Base-by-base conservation (phyloP, 2,797 vertebrate species). In the Sphenopsis melanotis region DNA sequence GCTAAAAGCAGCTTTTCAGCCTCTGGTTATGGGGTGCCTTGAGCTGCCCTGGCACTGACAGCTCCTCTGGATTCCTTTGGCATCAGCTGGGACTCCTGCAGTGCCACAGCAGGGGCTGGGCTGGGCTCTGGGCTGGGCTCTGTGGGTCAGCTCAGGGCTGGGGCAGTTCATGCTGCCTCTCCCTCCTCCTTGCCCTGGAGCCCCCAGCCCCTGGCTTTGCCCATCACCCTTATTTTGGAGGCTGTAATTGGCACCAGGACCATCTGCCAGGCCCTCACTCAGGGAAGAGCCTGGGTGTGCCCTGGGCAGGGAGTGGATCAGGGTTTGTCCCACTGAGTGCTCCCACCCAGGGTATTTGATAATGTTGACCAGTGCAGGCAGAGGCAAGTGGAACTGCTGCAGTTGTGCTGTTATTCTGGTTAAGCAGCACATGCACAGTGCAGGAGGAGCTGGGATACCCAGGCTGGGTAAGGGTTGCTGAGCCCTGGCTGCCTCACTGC, bases 381-480 rank as follows among this genome's bases (percentile, higher is more conserved):
- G 32, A 55, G 32, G 29, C 32, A n/a, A 37, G 50, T 4, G 34
- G 3, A n/a, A 1, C 17, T 27, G 30, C 3, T 36, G 1, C 2
- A 20, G 15, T 18, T 10, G 0, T 12, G 42, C 0, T 59, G 72
- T 10, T n/a, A 0, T 2, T 75, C 27, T 23, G 0, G 27, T 47
- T 3, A 2, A 39, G 2, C 0, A 4, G 44, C 6, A 14, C 53
- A 2, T 29, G 15, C 11, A 4, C 11, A 2, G 61, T 0, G 42
- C 9, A 13, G 77, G 41, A 7, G 1, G 5, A 10, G 79, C 24
- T 17, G 15, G 37, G 30, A 29, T 41, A 12, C 49, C 42, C 7
- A 0, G 27, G 9, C 2, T 2, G 0, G 2, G 1, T 1, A 0
- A 4, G 19, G 10, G 5, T 10, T 11, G 20, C 66, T 41, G 41